These are phyloP conservation scores for Pseudomugil gertrudae DNA, from an alignment of 2,797 vertebrate species.

Conservation along the genomic window DNA sequence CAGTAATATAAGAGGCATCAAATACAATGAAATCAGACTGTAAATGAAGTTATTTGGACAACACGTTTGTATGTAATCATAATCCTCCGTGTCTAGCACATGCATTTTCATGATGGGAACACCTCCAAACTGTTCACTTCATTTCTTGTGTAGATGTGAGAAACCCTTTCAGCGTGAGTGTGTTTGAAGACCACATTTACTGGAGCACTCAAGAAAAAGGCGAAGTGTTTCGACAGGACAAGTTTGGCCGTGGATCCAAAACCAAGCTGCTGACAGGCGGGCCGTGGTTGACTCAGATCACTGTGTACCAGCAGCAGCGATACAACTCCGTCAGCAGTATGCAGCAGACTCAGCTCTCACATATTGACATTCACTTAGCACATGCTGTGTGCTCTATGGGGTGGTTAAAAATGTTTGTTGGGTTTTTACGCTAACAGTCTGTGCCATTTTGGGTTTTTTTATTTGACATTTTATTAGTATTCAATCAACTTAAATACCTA, in stretches of 20 bases:
- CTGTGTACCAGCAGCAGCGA: constrained; percentile 90
- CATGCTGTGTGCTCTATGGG: not conserved
- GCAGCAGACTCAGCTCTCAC: constrained; percentile 23
- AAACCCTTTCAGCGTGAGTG: constrained; percentile 88
- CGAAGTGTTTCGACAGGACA: constrained; percentile 91
- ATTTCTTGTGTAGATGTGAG: constrained; percentile 70
- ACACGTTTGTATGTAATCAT: not conserved
- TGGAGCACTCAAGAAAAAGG: constrained; percentile 92
- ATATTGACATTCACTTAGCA: not conserved
- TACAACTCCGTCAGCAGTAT: constrained; percentile 83
- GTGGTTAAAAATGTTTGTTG: not conserved
- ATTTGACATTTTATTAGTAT: not conserved
- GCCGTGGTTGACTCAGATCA: constrained; percentile 92
- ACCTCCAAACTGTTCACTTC: not conserved
- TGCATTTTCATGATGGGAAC: not conserved
- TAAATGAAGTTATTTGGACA: not conserved
- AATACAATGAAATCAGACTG: not conserved
- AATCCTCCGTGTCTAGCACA: not conserved
- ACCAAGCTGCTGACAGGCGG: constrained; percentile 87
- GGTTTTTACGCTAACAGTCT: not conserved
- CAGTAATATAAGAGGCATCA: not conserved
- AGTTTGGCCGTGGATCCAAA: constrained; percentile 87
- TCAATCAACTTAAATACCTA: not conserved
- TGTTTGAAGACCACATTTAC: constrained; percentile 92
- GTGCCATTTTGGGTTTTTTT: not conserved